Evolutionary conservation across 2,797 vertebrate species (phyloP), one percentile per base, ranked within the genome.

Genomic region (Myiotriccus ornatus): DNA sequence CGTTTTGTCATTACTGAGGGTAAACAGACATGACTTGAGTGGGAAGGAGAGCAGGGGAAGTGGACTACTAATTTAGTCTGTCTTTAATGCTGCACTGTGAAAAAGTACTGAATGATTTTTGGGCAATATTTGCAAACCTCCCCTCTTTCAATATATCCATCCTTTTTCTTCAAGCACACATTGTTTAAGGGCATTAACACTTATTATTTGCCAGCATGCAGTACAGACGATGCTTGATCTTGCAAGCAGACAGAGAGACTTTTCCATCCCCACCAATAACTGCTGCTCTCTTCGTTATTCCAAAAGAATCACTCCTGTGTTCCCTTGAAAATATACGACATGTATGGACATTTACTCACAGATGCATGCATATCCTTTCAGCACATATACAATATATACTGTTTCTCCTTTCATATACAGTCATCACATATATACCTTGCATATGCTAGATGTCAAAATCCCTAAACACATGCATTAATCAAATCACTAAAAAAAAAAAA

Each of bases 21-120:
- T 97, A 97, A 98, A 97, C 97, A 97, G 97, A 97, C 97, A 97
- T 95, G 95, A 96, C 96, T 97, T 94, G 96, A 96, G 93, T 97
- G 95, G 96, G 91, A 96, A 96, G 95, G 96, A 95, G 93, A 92
- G 96, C 6, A 39, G 91, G 97, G 96, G 97, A 97, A 95, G 94
- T 96, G 97, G 97, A 94, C 96, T 97, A 96, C 92, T 97, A 97
- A 97, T 98, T 97, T 94, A 96, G 96, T 96, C 97, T 97, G 94
- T 94, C 96, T 97, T 96, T 92, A 94, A 95, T 92, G 64, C 87
- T 88, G 94, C 91, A 13, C 96, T 96, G 95, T 94, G 96, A 97
- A 97, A 97, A 89, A 96, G 78, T 64, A 78, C 94, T 84, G 97
- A 97, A 96, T 96, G 96, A 97, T 97, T 97, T 97, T 96, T 63